Base-by-base conservation (phyloP, 2,888 invertebrate genomes). In the Lingula anatina region DNA sequence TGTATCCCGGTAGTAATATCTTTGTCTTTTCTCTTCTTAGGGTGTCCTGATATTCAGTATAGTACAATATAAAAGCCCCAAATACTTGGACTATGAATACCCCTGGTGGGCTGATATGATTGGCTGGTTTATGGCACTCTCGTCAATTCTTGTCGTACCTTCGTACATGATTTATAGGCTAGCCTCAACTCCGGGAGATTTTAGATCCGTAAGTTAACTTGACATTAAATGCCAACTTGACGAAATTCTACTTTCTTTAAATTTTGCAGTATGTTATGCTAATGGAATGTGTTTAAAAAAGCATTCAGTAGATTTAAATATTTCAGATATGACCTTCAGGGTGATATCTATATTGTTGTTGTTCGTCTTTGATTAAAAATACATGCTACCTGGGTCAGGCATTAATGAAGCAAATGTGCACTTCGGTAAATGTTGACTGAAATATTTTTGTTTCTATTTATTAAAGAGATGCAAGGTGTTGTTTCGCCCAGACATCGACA, bases 91-190 rank as follows among this genome's bases (percentile, higher is more conserved):
- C 72, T 97, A 99, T 71, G 89, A 89, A 68, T 99, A 94, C 76
- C 99, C 99, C 0, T 85, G 89, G 83, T 95, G 96, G 94, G 90
- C 95, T n/a, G 95, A 99, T 75, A 63, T 77, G 24, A 86, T 97
- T 64, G 99, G 99, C n/a, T 95, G 94, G 90, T 84, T 94, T 71
- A 90, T 97, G 31, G 96, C 95, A 0, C 79, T 97, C 4, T 93
- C 94, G 0, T 97, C 97, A 15, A 95, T 99, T 90, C 80, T 95
- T 46, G 93, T 95, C 76, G 96, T 97, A 78, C 99, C 99, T 7
- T 87, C 87, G 2, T 96, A 96, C 76, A 92, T 93, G 87, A 78
- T 93, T 53, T 95, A 82, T 66, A 80, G 81, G 56, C 71, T 79
- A 50, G 44, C 68, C 36, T 66, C 61, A 25, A 78, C 78, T 3